Evolutionary conservation across 2,113 vertebrate genomes (phyloP), one percentile per base, ranked within the genome.

Genomic region (Peromyscus leucopus): DNA sequence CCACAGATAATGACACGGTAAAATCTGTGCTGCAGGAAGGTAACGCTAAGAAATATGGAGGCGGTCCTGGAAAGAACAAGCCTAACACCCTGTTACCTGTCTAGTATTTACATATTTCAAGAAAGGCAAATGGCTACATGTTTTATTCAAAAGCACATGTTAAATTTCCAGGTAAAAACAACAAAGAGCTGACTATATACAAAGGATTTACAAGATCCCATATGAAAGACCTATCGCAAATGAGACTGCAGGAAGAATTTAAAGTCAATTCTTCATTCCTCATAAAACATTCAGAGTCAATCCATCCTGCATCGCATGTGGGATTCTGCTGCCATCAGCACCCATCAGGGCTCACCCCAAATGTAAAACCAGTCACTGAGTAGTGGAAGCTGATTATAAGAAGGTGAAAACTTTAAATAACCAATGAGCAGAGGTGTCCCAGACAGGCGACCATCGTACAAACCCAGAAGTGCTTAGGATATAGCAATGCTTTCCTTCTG

Each of bases 111-210:
- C 21, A 26, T 76, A 82, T 91, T 89, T 96, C 89, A 88, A 83
- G 22, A 75, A 87, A 94, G 72, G 42, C 69, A 91, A 96, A 96
- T 69, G 61, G 61, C 63, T 79, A 0, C 16, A 96, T 95, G 92
- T 93, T 98, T 97, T 97, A 97, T 97, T 97, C 96, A 97, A 91
- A 96, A 96, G 61, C 90, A 90, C 76, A 85, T 86, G 79, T n/a
- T 97, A 96, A 96, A 95, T 61, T 89, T 82, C 80, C 69, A 72
- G 65, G 80, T 76, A 95, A 94, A 96, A 96, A 96, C 95, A 96
- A 96, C 93, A 94, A 90, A 96, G 89, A 88, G 57, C 90, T 96
- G 95, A 96, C 80, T 74, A 80, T 51, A 93, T 42, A 57, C 90
- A 95, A 95, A 95, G 42, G 75, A 91, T 97, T 90, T 96, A 95